phyloP scores from a whole-genome alignment of 2,797 vertebrate genomes.

The Taenioides sp. region DNA sequence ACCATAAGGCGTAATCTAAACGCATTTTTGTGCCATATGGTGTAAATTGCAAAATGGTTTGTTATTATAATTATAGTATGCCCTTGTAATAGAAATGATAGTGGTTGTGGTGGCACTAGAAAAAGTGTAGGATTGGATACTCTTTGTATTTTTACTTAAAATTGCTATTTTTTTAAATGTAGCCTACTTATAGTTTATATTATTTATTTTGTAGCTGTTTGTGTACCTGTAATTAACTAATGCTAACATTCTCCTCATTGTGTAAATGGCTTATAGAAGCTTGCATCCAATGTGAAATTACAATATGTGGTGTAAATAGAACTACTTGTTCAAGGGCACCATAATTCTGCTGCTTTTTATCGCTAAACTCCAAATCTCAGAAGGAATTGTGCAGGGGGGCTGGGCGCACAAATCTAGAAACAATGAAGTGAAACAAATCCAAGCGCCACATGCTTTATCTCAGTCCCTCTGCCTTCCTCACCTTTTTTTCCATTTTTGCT shows the following conservation, averaged over 20 bases:
- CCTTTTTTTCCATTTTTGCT: constrained; percentile 76
- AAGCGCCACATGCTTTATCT: constrained; percentile 79
- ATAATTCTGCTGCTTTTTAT: constrained; percentile 49
- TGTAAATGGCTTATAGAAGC: background rate
- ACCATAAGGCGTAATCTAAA: no score
- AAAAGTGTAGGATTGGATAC: no score
- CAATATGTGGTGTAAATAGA: constrained; percentile 51
- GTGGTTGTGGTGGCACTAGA: no score
- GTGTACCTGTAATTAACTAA: background rate
- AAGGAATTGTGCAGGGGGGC: constrained; percentile 34
- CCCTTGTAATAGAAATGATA: no score
- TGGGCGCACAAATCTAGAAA: constrained; percentile 68
- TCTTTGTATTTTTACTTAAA: no score
- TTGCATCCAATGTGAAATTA: constrained; percentile 13
- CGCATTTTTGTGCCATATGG: no score
- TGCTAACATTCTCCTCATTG: background rate
- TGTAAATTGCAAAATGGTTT: no score
- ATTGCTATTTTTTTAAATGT: no score
- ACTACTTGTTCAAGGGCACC: constrained; percentile 62
- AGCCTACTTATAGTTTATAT: background rate
- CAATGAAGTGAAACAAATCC: constrained; percentile 82
- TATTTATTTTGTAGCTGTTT: background rate
- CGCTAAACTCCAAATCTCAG: constrained; percentile 53
- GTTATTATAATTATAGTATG: no score
- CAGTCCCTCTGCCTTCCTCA: constrained; percentile 52